A percentile compares a stretch with the other conserved stretches of the same genome.
Evolutionary conservation across 2,888 invertebrate genomes (phyloP).

Genomic region (Drosophila colorata): DNA sequence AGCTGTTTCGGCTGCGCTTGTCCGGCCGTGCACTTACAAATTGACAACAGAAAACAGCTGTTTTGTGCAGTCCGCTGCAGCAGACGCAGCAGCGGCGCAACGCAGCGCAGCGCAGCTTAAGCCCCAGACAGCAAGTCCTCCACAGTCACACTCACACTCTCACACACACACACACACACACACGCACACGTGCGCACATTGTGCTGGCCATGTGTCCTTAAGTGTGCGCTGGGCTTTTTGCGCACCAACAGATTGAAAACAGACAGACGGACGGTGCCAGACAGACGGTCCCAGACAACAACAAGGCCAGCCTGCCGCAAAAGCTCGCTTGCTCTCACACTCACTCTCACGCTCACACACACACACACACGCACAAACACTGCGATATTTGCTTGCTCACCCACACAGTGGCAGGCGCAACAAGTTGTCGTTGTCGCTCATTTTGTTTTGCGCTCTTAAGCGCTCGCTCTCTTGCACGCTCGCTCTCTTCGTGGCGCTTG

Average conservation of each 20-base stretch:
- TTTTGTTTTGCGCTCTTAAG: conserved; percentile 34
- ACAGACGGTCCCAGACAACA: neutral
- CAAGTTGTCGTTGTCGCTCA: conserved; percentile 63
- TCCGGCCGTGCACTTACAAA: conserved; percentile 39
- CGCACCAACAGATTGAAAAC: conserved; percentile 54
- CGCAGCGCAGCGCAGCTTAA: conserved; percentile 36
- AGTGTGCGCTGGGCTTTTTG: conserved; percentile 65
- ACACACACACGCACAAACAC: neutral
- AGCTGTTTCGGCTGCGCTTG: conserved; percentile 42
- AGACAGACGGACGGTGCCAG: neutral
- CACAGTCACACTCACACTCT: conserved; percentile 24
- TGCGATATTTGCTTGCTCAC: conserved; percentile 40
- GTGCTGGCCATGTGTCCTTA: conserved; percentile 66
- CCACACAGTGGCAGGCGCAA: conserved; percentile 64
- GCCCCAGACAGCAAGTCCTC: conserved; percentile 52
- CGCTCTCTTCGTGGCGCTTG: conserved; percentile 32
- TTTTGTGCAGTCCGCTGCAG: conserved; percentile 45
- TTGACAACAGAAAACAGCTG: conserved; percentile 67
- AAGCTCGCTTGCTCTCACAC: conserved; percentile 12
- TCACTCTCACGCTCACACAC: conserved; percentile 2
- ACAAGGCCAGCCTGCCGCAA: conserved; percentile 11
- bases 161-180: conserved; percentile 2
- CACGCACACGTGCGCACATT: conserved; percentile 14
- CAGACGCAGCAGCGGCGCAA: conserved; percentile 29
- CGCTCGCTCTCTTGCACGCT: conserved; percentile 1